These are phyloP conservation scores for Enchytraeus crypticus DNA, from an alignment of 2,888 invertebrate genomes.

Conservation along the genomic window DNA sequence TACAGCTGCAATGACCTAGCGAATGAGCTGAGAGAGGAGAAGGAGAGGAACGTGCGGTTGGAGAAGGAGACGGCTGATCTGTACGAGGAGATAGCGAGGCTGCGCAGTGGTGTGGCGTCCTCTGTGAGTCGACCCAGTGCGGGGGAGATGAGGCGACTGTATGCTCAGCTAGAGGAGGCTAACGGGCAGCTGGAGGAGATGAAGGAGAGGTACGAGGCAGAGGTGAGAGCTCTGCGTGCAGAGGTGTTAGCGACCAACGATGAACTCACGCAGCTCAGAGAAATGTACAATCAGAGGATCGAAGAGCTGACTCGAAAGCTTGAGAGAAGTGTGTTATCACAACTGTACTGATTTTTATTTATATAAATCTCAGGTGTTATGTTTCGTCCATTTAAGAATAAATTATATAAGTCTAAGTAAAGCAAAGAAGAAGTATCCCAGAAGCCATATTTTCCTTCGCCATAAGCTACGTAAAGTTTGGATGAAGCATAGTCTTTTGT, in stretches of 20 bases:
- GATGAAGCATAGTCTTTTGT: no score
- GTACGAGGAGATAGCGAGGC: background rate
- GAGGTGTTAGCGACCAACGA: background rate
- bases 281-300: slow-evolving; percentile 4
- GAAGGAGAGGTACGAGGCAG: background rate
- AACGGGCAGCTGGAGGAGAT: background rate
- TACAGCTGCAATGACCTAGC: background rate
- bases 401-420: no score
- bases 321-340: background rate
- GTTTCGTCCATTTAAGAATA: no score
- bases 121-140: background rate
- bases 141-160: background rate
- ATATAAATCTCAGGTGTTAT: no score
- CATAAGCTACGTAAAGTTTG: no score
- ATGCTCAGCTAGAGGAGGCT: background rate
- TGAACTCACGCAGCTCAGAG: background rate
- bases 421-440: no score
- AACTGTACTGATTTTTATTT: no score
- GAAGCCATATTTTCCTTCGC: no score
- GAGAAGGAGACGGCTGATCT: background rate
- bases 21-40: background rate
- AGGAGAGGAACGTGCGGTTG: background rate
- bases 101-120: background rate
- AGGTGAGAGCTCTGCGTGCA: background rate
- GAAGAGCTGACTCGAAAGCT: slow-evolving; percentile 1